Evolutionary conservation across 2,888 invertebrate species (phyloP).

Genomic region (Ennomos fuscantarius): DNA sequence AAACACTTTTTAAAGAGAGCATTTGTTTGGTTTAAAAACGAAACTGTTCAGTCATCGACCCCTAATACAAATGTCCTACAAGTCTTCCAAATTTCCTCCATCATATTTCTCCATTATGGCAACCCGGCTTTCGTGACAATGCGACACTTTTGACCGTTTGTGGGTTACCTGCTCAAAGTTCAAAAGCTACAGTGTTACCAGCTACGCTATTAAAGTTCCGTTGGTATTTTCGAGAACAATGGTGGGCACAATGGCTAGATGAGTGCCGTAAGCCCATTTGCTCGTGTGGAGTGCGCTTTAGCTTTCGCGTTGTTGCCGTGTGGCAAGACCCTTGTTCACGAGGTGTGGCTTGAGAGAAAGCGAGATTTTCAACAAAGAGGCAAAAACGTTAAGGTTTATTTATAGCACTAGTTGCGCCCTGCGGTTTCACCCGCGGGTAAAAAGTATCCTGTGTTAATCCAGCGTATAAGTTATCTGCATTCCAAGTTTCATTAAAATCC

Average conservation of each 20-base stretch:
- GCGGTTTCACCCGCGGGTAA: too few species aligned
- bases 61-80: too few species aligned
- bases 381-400: too few species aligned
- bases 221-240: slow-evolving; percentile 56
- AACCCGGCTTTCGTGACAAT: slow-evolving; percentile 21
- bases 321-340: slow-evolving; percentile 36
- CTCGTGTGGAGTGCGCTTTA: slow-evolving; percentile 56
- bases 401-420: too few species aligned
- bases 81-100: too few species aligned
- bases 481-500: too few species aligned
- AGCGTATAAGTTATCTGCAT: too few species aligned
- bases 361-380: background rate
- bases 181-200: slow-evolving; percentile 40
- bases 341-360: slow-evolving; percentile 23
- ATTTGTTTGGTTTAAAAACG: too few species aligned
- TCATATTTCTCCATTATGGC: too few species aligned
- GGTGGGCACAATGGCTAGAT: slow-evolving; percentile 48
- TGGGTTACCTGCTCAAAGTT: slow-evolving; percentile 38
- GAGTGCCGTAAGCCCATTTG: slow-evolving; percentile 53
- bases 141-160: slow-evolving; percentile 22
- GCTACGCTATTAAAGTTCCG: slow-evolving; percentile 44
- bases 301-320: slow-evolving; percentile 39
- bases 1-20: too few species aligned
- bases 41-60: too few species aligned
- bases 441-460: too few species aligned